phyloP scores from a whole-genome alignment of 2,797 vertebrate species.

The Pseudochaenichthys georgianus region DNA sequence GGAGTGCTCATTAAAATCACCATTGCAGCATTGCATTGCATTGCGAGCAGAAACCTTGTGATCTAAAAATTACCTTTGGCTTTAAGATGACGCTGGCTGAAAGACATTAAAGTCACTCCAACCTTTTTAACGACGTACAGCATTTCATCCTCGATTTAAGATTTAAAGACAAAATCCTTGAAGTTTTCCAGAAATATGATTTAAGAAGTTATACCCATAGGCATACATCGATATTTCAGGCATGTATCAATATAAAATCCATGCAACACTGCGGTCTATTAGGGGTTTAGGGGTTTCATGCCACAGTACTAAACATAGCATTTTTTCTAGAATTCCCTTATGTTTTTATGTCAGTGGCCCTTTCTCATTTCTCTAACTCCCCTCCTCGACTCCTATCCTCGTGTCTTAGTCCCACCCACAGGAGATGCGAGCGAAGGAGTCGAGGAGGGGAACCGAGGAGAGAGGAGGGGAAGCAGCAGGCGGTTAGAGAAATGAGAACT shows the following conservation, averaged over 20 bases:
- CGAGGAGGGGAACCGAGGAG: no score
- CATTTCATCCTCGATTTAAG: not conserved
- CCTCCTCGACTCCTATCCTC: no score
- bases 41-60: conserved; percentile 52
- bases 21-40: conserved; percentile 41
- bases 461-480: no score
- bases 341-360: no score
- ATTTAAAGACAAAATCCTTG: not conserved
- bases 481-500: no score
- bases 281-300: not conserved
- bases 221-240: not conserved
- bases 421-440: no score
- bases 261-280: not conserved
- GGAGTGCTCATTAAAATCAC: conserved; percentile 64
- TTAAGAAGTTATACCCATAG: not conserved
- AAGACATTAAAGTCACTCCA: conserved; percentile 35
- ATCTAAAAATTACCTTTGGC: conserved; percentile 54
- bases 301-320: not conserved
- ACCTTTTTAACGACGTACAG: not conserved
- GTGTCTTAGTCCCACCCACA: no score
- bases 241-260: not conserved
- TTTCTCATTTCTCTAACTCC: no score
- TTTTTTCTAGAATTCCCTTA: not conserved
- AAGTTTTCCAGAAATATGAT: not conserved
- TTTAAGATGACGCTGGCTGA: conserved; percentile 45